A percentile compares a stretch with the other conserved stretches of the same genome.
phyloP scores from a whole-genome alignment of 92 coral and sea anemone species.

The Epizoanthus scotinus region DNA sequence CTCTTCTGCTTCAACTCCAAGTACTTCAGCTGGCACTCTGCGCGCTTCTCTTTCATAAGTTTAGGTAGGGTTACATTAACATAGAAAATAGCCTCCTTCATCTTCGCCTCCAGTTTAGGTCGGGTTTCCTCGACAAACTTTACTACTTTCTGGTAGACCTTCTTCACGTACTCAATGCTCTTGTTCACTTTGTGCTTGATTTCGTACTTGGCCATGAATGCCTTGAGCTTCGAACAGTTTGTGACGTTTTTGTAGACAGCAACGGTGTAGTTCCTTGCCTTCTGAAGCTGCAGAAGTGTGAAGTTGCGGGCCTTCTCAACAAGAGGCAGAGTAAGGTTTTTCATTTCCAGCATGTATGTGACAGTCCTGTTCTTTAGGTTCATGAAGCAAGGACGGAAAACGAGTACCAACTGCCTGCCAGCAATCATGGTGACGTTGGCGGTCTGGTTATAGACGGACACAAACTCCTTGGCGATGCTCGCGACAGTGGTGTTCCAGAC shows the following conservation, averaged over 20 bases:
- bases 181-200: constrained; percentile 57
- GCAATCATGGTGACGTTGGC: constrained; percentile 63
- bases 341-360: constrained; percentile 44
- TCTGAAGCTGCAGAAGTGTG: constrained; percentile 50
- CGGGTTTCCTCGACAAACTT: constrained; percentile 50
- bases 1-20: constrained; percentile 34
- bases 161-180: constrained; percentile 42
- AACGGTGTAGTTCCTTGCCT: constrained; percentile 50
- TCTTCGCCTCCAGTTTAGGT: constrained; percentile 66
- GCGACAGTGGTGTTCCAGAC: constrained; percentile 68
- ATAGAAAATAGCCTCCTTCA: constrained; percentile 60
- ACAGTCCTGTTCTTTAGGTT: constrained; percentile 62
- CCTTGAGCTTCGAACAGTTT: constrained; percentile 63
- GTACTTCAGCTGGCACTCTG: constrained; percentile 45
- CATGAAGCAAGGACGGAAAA: constrained; percentile 67
- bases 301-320: constrained; percentile 63
- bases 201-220: constrained; percentile 63
- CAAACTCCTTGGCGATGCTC: constrained; percentile 55
- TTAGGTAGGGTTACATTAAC: constrained; percentile 76
- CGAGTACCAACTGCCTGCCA: constrained; percentile 64
- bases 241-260: constrained; percentile 62
- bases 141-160: constrained; percentile 57
- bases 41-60: constrained; percentile 54
- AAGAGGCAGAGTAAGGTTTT: constrained; percentile 54
- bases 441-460: constrained; percentile 73